These are phyloP conservation scores for Dipodomys stephensi DNA, from an alignment of 2,113 vertebrate species.

Conservation along the genomic window DNA sequence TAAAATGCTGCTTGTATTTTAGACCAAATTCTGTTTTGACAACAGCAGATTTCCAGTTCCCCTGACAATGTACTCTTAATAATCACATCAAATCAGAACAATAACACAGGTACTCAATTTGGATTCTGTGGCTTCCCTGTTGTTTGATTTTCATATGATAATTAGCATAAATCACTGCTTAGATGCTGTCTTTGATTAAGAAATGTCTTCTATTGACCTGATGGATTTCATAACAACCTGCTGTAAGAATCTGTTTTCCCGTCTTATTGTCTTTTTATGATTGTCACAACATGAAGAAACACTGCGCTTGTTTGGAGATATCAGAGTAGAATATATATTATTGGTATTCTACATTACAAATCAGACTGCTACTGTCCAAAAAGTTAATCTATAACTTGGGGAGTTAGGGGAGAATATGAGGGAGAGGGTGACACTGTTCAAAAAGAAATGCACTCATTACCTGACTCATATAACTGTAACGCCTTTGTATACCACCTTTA, in stretches of 20 bases:
- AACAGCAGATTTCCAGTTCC: constrained; percentile 69
- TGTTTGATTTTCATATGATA: constrained; percentile 65
- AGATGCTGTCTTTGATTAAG: constrained; percentile 69
- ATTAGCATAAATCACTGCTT: constrained; percentile 72
- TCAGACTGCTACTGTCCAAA: not conserved
- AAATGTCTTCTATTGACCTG: constrained; percentile 64
- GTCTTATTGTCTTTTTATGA: constrained; percentile 34
- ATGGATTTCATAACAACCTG: constrained; percentile 47
- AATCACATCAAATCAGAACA: constrained; percentile 58
- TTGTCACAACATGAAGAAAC: not conserved
- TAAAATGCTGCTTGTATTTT: constrained; percentile 60
- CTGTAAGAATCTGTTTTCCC: constrained; percentile 13
- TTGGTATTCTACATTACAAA: not conserved
- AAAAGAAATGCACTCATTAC: no score
- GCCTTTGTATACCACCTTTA: no score
- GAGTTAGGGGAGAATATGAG: no score
- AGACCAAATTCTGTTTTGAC: constrained; percentile 65
- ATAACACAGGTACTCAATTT: constrained; percentile 11
- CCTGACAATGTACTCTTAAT: constrained; percentile 59
- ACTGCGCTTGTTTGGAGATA: constrained; percentile 5
- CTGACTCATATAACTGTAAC: no score
- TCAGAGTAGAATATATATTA: not conserved
- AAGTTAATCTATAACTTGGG: not conserved
- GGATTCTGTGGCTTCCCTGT: constrained; percentile 62
- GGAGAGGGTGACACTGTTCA: no score